phyloP scores from a whole-genome alignment of 2,113 vertebrate species.

The Todiramphus chloris region DNA sequence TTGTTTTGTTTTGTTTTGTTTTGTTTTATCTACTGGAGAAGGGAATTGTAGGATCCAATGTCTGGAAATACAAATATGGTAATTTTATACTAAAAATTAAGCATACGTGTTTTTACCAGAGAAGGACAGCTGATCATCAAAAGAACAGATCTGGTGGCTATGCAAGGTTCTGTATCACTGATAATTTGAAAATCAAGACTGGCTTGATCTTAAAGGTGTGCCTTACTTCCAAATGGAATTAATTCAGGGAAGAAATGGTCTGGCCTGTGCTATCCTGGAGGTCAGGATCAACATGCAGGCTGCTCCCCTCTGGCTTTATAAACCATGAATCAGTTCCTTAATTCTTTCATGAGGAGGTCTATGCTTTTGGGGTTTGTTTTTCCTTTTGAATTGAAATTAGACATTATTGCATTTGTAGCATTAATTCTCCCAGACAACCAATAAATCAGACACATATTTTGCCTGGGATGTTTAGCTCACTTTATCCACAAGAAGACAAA shows the following conservation, averaged over 20 bases:
- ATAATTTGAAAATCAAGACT: slow-evolving; percentile 21
- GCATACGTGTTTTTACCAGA: neutral
- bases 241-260: neutral
- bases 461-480: slow-evolving; percentile 4
- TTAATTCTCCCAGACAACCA: slow-evolving; percentile 45
- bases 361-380: slow-evolving; percentile 33
- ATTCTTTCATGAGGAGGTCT: slow-evolving; percentile 16
- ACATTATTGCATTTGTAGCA: slow-evolving; percentile 40
- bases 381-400: slow-evolving; percentile 53
- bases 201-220: neutral
- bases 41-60: neutral
- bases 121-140: neutral
- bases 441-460: slow-evolving; percentile 57
- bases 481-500: slow-evolving; percentile 26
- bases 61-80: neutral
- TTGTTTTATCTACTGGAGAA: neutral
- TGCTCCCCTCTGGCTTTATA: slow-evolving; percentile 5
- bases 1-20: neutral
- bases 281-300: accelerated
- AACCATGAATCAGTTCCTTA: slow-evolving; percentile 33
- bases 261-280: neutral
- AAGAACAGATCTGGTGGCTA: neutral
- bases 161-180: neutral
- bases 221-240: neutral
- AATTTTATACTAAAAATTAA: neutral